phyloP scores from a whole-genome alignment of 2,113 vertebrate genomes.

The Onychostoma macrolepis region DNA sequence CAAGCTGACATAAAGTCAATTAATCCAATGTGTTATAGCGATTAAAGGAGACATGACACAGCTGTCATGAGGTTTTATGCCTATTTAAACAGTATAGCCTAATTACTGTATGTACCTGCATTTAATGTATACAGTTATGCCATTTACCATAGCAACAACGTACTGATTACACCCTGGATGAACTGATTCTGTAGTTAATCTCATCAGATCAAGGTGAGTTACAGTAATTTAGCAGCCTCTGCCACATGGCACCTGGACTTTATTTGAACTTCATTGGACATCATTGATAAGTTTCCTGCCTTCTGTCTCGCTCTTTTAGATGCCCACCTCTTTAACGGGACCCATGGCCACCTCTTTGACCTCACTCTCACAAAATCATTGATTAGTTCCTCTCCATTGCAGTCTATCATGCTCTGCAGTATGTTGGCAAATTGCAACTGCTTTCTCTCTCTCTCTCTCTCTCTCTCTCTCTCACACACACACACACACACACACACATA shows the following conservation, averaged over 20 bases:
- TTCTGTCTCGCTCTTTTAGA: neutral
- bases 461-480: neutral
- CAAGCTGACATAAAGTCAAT: neutral
- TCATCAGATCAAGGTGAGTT: neutral
- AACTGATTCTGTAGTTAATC: neutral
- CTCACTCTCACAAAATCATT: constrained; percentile 26
- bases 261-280: neutral
- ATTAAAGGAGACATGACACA: neutral
- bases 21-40: neutral
- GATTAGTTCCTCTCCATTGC: constrained; percentile 16
- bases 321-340: neutral
- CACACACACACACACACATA: neutral
- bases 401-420: constrained; percentile 19
- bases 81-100: neutral
- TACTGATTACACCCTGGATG: neutral
- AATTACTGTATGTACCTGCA: neutral
- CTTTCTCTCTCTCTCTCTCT: neutral
- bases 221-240: constrained; percentile 3
- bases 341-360: neutral
- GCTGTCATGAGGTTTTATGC: neutral
- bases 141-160: neutral
- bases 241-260: neutral
- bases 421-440: neutral
- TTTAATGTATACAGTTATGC: neutral
- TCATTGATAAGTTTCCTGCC: neutral